Base-by-base conservation (phyloP, 2,888 invertebrate species). In the Brachylomia viminalis region DNA sequence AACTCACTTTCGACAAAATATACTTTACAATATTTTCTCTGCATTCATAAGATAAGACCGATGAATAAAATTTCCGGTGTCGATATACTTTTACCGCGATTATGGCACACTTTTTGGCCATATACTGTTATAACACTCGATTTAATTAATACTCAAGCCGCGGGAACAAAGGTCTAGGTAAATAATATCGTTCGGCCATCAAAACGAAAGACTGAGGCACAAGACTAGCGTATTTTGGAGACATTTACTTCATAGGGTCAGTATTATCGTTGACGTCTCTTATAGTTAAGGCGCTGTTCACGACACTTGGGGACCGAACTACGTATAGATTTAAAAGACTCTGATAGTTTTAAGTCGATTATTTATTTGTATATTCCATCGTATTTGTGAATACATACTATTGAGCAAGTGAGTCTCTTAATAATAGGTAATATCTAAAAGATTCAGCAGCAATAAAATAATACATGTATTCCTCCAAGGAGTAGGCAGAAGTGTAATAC, bases 141-240 rank as follows among this genome's bases (percentile, higher is more conserved):
- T 49, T 33, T 17, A 45, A 47, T 15, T 7, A 38, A 49, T 17
- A 4, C 4, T 5, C 38, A 38, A 38, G 38, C 33, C 38, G 83
- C 76, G 62, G 59, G 72, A 72, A 61, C 42, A 62, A 71, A 72
- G 56, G 49, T 70, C 20, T 76, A 76, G 71, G 65, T 75, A 73
- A 70, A 70, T 74, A 72, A 77, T 75, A 83, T 82, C 81, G 70
- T 86, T 77, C 75, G 79, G 71, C 82, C 83, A 75, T 83, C 75
- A 72, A 75, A 75, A 64, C 42, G 64, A 79, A 89, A 92, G 92
- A 92, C 92, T 92, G 92, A 91, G 73, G 82, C 83, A 88, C 66
- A 89, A 92, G 90, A 91, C 91, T 91, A 84, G 86, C 77, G 65
- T 83, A 78, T 87, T 88, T 90, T 88, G 81, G 82, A 87, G 70